A percentile compares a stretch with the other conserved stretches of the same genome.
phyloP scores from a whole-genome alignment of 2,113 vertebrate genomes.

The Eudorcas thomsonii region DNA sequence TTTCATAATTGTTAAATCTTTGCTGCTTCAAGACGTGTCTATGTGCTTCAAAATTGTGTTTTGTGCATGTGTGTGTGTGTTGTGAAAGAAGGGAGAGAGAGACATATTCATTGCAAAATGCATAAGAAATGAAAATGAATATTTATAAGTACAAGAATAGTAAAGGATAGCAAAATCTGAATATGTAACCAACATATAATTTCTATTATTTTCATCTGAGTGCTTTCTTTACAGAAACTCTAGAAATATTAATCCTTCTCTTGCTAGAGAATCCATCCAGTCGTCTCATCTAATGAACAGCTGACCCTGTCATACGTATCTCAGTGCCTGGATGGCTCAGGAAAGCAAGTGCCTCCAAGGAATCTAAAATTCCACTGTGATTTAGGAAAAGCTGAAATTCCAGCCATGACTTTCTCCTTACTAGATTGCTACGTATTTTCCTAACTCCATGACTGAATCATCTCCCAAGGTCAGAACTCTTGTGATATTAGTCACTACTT shows the following conservation, averaged over 20 bases:
- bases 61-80: background rate
- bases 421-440: background rate
- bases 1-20: background rate
- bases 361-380: constrained; percentile 42
- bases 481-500: background rate
- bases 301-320: constrained; percentile 19
- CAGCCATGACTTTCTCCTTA: background rate
- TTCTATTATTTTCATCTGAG: background rate
- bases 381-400: constrained; percentile 17
- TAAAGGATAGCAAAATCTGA: background rate
- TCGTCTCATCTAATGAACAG: background rate
- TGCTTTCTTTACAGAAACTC: background rate
- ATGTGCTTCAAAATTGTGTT: background rate
- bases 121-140: background rate
- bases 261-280: background rate
- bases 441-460: background rate
- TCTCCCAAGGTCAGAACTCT: constrained; percentile 38
- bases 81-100: background rate
- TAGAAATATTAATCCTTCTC: background rate
- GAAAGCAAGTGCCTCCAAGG: background rate
- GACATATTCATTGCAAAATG: background rate
- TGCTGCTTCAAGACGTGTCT: background rate
- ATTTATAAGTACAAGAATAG: background rate
- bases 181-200: background rate
- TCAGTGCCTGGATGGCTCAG: constrained; percentile 1